These are phyloP conservation scores for Casuarius casuarius DNA, from an alignment of 2,113 vertebrate genomes.

Conservation along the genomic window DNA sequence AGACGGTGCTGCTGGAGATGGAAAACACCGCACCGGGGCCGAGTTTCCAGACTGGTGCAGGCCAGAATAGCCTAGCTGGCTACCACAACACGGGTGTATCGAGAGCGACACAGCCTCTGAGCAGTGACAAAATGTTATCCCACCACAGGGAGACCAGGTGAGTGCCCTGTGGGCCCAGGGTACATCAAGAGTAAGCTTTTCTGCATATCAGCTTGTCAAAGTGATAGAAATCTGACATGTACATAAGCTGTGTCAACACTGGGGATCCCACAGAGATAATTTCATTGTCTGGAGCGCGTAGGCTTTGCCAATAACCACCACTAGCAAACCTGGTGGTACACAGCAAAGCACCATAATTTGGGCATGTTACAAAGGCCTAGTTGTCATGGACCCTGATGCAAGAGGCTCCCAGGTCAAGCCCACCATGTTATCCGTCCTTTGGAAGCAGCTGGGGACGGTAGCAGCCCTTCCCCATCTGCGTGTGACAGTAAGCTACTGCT, in stretches of 20 bases:
- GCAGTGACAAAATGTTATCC: background rate
- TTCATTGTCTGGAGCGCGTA: background rate
- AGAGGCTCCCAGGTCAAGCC: background rate
- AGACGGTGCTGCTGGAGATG: background rate
- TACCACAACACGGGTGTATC: fast-evolving
- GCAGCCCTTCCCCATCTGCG: background rate
- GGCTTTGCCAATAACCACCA: background rate
- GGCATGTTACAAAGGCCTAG: background rate
- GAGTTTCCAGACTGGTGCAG: background rate
- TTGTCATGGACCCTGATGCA: too few species aligned
- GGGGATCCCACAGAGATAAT: fast-evolving
- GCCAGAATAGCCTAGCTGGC: background rate
- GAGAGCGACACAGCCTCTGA: background rate
- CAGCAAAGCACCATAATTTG: fast-evolving
- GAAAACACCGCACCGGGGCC: fast-evolving
- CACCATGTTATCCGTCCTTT: fast-evolving
- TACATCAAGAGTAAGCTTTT: background rate
- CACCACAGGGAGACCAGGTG: background rate
- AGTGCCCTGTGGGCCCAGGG: background rate
- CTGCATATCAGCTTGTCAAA: background rate
- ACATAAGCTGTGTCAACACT: background rate
- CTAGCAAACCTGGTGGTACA: background rate
- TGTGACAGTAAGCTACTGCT: fast-evolving
- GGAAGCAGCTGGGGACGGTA: background rate
- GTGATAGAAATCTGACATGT: background rate